A percentile compares a stretch with the other conserved stretches of the same genome.
phyloP scores from a whole-genome alignment of 2,113 vertebrate genomes.

The Carassius auratus region DNA sequence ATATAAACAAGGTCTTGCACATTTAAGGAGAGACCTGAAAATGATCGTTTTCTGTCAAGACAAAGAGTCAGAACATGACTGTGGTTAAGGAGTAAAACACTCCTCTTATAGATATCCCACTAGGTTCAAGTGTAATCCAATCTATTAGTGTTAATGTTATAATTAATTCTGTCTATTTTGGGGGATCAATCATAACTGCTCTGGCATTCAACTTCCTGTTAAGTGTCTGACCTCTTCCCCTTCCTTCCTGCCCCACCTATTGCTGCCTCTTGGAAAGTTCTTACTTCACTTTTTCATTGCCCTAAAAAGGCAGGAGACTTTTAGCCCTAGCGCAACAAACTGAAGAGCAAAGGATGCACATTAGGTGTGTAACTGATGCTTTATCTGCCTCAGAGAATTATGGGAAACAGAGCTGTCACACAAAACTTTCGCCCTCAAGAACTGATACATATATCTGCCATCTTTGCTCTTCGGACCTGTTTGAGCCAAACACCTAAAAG shows the following conservation, averaged over 20 bases:
- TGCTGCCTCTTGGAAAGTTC: constrained; percentile 2
- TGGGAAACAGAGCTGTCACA: not conserved
- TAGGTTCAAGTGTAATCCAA: not conserved
- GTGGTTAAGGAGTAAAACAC: not conserved
- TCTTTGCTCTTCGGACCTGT: too few relatives aligned
- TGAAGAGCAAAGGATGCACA: not conserved
- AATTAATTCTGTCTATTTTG: not conserved
- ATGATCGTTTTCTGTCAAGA: not conserved
- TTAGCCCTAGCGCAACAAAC: not conserved
- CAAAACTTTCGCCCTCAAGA: not conserved
- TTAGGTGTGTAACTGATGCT: not conserved
- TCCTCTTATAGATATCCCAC: too few relatives aligned
- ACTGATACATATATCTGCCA: not conserved
- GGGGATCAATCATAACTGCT: not conserved
- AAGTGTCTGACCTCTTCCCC: not conserved
- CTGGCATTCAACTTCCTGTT: constrained; percentile 33
- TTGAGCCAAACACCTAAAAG: not conserved
- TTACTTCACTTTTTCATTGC: not conserved
- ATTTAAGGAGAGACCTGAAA: not conserved
- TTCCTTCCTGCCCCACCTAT: constrained; percentile 1
- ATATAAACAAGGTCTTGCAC: constrained; percentile 41
- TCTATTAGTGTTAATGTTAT: not conserved
- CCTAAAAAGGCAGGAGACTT: not conserved
- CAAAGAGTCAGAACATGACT: not conserved
- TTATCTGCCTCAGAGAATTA: not conserved